These are phyloP conservation scores for Mormyrus lacerda DNA, from an alignment of 2,113 vertebrate genomes.

Conservation along the genomic window DNA sequence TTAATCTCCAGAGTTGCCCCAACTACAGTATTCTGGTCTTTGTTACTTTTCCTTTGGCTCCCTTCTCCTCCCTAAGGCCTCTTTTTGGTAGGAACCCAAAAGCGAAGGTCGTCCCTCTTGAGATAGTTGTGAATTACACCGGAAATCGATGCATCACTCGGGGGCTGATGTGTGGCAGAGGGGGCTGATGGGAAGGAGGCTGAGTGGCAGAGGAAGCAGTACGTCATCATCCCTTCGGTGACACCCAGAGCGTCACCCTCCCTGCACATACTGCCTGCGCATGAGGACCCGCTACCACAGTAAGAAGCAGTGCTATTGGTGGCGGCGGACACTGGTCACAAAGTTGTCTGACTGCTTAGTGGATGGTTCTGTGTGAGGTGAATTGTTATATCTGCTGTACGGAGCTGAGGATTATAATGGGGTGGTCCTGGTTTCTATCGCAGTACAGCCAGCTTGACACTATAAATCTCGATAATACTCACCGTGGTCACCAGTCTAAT, in stretches of 20 bases:
- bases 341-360: neutral
- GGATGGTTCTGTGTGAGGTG: neutral
- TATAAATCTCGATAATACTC: neutral
- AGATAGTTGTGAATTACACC: neutral
- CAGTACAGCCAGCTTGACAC: neutral
- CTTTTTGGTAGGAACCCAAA: neutral
- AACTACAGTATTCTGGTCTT: neutral
- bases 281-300: neutral
- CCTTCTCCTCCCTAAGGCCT: neutral
- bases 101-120: neutral
- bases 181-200: neutral
- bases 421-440: neutral
- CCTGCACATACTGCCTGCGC: neutral
- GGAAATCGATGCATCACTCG: neutral
- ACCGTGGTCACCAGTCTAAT: neutral
- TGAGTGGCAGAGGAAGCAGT: neutral
- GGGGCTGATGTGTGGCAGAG: neutral
- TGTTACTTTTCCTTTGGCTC: neutral
- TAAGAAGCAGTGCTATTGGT: neutral
- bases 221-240: neutral
- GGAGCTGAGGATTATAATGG: neutral
- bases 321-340: neutral
- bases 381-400: neutral
- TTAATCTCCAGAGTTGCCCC: neutral
- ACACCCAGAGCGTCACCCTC: neutral